These are phyloP conservation scores for Microtus californicus DNA, from an alignment of 2,797 vertebrate genomes.

Conservation along the genomic window DNA sequence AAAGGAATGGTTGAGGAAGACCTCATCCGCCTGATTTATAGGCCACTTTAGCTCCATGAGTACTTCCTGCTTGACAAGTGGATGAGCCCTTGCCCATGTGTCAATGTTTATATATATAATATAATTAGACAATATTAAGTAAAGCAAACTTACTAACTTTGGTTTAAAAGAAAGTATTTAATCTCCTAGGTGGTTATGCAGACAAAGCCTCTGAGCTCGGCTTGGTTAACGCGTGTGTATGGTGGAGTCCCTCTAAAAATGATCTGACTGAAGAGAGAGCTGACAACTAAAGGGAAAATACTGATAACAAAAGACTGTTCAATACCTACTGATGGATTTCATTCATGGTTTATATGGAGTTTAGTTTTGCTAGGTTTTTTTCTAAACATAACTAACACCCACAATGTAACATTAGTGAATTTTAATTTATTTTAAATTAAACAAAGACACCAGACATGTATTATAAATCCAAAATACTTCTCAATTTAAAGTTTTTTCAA, in stretches of 20 bases:
- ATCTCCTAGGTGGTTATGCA: neutral
- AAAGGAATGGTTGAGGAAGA: neutral
- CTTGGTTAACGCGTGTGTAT: neutral
- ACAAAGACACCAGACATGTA: constrained; percentile 20
- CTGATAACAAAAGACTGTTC: neutral
- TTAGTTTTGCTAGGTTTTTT: constrained; percentile 7
- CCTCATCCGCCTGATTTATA: neutral
- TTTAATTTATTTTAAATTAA: constrained; percentile 57
- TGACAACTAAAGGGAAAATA: constrained; percentile 19
- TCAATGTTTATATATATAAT: neutral
- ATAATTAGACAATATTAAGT: neutral
- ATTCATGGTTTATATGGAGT: neutral
- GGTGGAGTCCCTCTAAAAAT: constrained; percentile 40
- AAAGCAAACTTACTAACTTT: neutral
- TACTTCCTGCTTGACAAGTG: neutral
- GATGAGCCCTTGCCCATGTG: neutral
- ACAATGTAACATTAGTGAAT: neutral
- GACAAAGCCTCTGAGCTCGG: neutral
- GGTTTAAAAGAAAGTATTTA: constrained; percentile 40
- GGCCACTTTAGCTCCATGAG: neutral
- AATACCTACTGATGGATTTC: neutral
- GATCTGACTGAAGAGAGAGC: neutral
- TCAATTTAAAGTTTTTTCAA: neutral
- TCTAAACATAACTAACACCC: constrained; percentile 7
- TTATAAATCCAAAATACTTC: constrained; percentile 32